phyloP scores from a whole-genome alignment of 2,113 vertebrate genomes.

The Petaurus breviceps region DNA sequence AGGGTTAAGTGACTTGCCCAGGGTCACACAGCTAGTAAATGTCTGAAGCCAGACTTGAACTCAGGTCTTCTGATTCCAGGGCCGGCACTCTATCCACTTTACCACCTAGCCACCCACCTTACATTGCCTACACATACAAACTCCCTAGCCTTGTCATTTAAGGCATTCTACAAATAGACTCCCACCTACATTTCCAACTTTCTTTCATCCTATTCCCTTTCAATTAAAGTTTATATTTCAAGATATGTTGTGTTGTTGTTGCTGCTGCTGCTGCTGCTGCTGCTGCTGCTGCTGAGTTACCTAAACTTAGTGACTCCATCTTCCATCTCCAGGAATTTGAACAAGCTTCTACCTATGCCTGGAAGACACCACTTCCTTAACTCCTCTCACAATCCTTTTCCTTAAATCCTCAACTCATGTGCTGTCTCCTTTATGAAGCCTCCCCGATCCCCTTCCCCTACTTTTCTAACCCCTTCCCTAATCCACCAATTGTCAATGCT shows the following conservation, averaged over 20 bases:
- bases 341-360: not conserved
- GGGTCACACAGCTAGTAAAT: not conserved
- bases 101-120: too few species aligned
- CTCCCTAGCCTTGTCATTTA: not conserved
- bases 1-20: not conserved
- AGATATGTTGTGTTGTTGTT: not conserved
- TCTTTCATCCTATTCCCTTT: not conserved
- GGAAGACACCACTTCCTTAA: not conserved
- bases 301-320: not conserved
- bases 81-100: not conserved
- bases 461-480: not conserved
- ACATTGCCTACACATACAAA: not conserved
- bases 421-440: not conserved
- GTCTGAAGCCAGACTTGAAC: not conserved
- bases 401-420: not conserved
- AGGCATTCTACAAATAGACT: not conserved
- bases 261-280: not conserved
- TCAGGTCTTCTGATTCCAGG: not conserved
- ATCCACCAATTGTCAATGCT: not conserved
- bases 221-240: not conserved
- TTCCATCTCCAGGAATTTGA: not conserved
- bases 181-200: not conserved
- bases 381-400: not conserved
- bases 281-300: not conserved
- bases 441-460: not conserved